Percentiles rank a stretch among this genome's conserved stretches.
Evolutionary conservation across 1,140 invertebrate species (phyloP).

Genomic region (Musca vetustissima): DNA sequence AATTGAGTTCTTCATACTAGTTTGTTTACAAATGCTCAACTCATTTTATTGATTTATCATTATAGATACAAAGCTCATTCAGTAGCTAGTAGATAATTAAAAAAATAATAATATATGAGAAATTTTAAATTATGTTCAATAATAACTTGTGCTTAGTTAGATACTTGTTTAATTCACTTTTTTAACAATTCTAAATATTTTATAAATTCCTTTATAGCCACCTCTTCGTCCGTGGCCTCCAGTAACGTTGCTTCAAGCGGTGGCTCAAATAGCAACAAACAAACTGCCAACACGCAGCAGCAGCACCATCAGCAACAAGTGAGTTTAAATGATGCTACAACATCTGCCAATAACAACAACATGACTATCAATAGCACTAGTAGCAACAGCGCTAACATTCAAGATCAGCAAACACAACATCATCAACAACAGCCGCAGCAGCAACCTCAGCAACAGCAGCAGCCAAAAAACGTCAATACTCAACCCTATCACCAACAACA

Average conservation of each 20-base stretch:
- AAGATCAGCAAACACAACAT: slow-evolving; percentile 20
- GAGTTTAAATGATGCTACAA: slow-evolving; percentile 22
- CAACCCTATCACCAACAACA: slow-evolving; percentile 26
- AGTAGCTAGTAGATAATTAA: too few species aligned
- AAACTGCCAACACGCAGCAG: slow-evolving; percentile 32
- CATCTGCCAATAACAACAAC: slow-evolving; percentile 29
- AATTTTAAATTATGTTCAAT: too few species aligned
- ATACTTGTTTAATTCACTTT: too few species aligned
- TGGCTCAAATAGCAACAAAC: slow-evolving; percentile 30
- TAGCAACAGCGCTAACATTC: slow-evolving; percentile 25
- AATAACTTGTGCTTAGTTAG: too few species aligned
- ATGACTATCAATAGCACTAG: slow-evolving; percentile 9
- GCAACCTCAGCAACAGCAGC: slow-evolving; percentile 13
- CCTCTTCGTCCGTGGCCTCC: slow-evolving; percentile 25
- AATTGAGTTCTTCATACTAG: too few species aligned
- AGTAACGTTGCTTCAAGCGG: slow-evolving; percentile 45
- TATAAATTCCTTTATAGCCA: slow-evolving; percentile 30
- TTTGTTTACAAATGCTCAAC: too few species aligned
- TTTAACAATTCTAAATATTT: too few species aligned
- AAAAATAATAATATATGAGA: too few species aligned
- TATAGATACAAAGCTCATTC: too few species aligned
- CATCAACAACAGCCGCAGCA: slow-evolving; percentile 9
- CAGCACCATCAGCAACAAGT: slow-evolving; percentile 34
- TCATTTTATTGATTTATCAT: too few species aligned
- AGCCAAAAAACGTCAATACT: slow-evolving; percentile 21